These are phyloP conservation scores for Gymnothorax javanicus DNA, from an alignment of 2,797 vertebrate species.

Conservation along the genomic window DNA sequence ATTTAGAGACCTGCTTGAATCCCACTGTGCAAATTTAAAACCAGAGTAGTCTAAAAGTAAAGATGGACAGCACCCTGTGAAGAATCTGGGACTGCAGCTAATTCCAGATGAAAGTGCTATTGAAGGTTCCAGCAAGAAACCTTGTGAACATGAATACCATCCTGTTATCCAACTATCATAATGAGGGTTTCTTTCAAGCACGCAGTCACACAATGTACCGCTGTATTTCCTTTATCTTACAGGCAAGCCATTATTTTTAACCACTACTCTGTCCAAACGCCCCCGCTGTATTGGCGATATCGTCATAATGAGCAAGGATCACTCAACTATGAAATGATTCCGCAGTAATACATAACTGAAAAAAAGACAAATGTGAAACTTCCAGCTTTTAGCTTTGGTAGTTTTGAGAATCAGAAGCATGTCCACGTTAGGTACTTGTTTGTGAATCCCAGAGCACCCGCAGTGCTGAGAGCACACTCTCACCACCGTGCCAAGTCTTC, in stretches of 20 bases:
- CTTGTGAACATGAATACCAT: background rate
- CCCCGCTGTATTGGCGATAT: background rate
- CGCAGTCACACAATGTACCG: background rate
- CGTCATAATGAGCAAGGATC: background rate
- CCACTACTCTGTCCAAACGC: background rate
- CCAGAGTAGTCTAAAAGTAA: background rate
- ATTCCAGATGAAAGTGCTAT: background rate
- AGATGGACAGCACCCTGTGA: background rate
- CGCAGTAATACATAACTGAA: background rate
- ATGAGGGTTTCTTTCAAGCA: background rate
- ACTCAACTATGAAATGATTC: slow-evolving; percentile 2
- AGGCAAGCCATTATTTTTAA: slow-evolving; percentile 2
- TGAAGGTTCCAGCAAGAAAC: background rate
- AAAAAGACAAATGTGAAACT: background rate
- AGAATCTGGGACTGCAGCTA: background rate
- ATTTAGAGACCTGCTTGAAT: background rate
- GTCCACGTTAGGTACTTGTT: background rate
- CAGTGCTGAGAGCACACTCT: background rate
- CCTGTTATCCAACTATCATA: background rate
- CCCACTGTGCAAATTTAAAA: background rate
- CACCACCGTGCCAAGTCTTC: background rate
- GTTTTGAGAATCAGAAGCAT: slow-evolving; percentile 10
- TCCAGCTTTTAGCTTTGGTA: background rate
- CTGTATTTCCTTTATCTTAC: background rate
- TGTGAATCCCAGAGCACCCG: background rate